Evolutionary conservation across 2,888 invertebrate genomes (phyloP), one percentile per base, ranked within the genome.

Genomic region (Thymelicus acteon): DNA sequence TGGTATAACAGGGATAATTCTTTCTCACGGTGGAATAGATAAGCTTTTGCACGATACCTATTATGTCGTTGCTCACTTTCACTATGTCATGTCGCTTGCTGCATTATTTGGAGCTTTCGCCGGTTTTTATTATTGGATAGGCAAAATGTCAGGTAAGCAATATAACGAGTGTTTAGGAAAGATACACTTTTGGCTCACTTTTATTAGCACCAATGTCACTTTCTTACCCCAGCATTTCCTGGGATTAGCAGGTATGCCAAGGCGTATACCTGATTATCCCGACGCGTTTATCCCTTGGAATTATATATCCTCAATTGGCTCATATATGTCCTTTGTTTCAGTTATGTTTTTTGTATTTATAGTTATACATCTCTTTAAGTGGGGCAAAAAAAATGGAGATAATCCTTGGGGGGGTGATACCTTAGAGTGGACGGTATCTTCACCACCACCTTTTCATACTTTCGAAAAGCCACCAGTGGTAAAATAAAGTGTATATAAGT

Each of bases 61-160:
- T 60, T 67, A 60, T 60, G 60, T 67, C 31, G 60, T 67, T 47
- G 67, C 67, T 24, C 67, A 67, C 49, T 67, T 67, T 47, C 67
- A 67, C 47, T 60, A 67, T 48, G 67, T 67, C 19, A 31, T 67
- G 37, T 60, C 60, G 37, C 19, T 60, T 15, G 67, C 58, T 31
- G 67, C 60, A 15, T 58, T 67, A 19, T 67, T 67, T 48, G 60
- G 47, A 39, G 47, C 44, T 48, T 60, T 67, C 37, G 67, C 48
- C 24, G 67, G 67, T 24, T 60, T 67, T 31, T 44, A 24, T 48
- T 48, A 67, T 37, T 67, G 67, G 49, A 58, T 47, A 39, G 44
- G 47, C 31, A 48, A 60, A 31, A 44, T 47, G 31, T 60, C 24
- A 58, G 67, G 24, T 60, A 58, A 47, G 58, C 48, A 19, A 39